Evolutionary conservation across 1,140 invertebrate genomes (phyloP).

Genomic region (Colletes latitarsis): DNA sequence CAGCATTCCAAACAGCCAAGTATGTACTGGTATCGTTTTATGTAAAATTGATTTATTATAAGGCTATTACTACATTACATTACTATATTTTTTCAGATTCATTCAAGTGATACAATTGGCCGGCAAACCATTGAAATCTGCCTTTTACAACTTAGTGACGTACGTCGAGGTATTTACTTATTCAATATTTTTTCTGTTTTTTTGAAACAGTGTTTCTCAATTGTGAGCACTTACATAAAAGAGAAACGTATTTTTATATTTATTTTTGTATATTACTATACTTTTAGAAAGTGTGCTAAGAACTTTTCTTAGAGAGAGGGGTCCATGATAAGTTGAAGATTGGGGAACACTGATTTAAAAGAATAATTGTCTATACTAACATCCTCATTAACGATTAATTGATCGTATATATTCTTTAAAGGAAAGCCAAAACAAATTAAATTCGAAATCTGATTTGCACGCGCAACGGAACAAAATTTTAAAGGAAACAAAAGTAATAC

Average conservation of each 20-base stretch:
- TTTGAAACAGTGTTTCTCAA: not conserved
- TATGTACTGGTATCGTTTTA: conserved; percentile 47
- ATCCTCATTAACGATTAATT: not conserved
- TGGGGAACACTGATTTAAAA: not conserved
- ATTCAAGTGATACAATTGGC: conserved; percentile 82
- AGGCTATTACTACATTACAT: not conserved
- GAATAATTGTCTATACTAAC: not conserved
- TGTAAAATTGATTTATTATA: not conserved
- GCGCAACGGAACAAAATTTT: conserved; percentile 82
- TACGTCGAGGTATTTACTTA: conserved; percentile 79
- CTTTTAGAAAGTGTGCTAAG: too few relatives aligned
- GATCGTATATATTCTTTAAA: conserved; percentile 14
- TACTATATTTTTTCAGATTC: conserved; percentile 75
- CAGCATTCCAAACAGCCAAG: conserved; percentile 79
- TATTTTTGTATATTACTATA: too few relatives aligned
- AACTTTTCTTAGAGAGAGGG: too few relatives aligned
- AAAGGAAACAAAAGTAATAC: conserved; percentile 83
- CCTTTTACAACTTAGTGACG: conserved; percentile 82
- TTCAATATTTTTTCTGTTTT: not conserved
- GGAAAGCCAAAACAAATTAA: conserved; percentile 73
- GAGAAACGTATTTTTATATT: too few relatives aligned
- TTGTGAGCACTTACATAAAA: too few relatives aligned
- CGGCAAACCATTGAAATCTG: conserved; percentile 82
- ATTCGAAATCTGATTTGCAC: conserved; percentile 73
- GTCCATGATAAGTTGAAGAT: too few relatives aligned